Evolutionary conservation across 1,140 invertebrate species (phyloP), one percentile per base, ranked within the genome.

Genomic region (Sycobia sp.): DNA sequence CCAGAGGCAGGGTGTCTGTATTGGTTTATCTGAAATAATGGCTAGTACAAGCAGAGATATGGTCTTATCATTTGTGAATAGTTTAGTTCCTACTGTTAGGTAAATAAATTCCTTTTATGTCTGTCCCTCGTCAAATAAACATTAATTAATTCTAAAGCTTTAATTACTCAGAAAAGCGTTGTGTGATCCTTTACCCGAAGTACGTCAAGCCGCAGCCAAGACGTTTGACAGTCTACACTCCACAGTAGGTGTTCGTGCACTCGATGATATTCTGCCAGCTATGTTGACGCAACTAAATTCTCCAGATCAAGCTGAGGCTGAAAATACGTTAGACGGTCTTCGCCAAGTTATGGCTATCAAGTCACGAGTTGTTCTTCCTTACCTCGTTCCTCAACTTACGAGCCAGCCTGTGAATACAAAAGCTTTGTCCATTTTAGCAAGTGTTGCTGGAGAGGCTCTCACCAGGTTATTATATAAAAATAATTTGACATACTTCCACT

Each of bases 11-110:
- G 97, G 97, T 70, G 97, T 99, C 11, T 98, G 97, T 78, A 98
- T 99, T 76, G 97, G 97, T 5, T 84, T 99, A 1, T 95, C 94
- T 1, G 98, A 99, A 86, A 99, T 99, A 69, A 97, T 99, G 89
- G 89, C 90, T 3, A 97, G 96, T 39, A 98, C 96, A 3, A 96
- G 93, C 54, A 89, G 89, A 72, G 97, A 99, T 70, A 97, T 98
- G 89, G 92, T 97, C 8, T 80, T 96, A 1, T 91, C 91, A 3
- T 97, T 96, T 81, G 94, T 96, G 1, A 94, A 98, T 76, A 97
- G 92, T 72, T 83, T 99, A 51, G 94, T 99, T n/a, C 96, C 96
- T n/a, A 98, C 96, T 4, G 94, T 98, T 8, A 84, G 84, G 82
- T 85, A 69, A 72, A 41, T 23, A 29, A 43, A 18, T 54, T 61